Evolutionary conservation across 2,113 vertebrate genomes (phyloP).

Genomic region (Gambusia affinis): DNA sequence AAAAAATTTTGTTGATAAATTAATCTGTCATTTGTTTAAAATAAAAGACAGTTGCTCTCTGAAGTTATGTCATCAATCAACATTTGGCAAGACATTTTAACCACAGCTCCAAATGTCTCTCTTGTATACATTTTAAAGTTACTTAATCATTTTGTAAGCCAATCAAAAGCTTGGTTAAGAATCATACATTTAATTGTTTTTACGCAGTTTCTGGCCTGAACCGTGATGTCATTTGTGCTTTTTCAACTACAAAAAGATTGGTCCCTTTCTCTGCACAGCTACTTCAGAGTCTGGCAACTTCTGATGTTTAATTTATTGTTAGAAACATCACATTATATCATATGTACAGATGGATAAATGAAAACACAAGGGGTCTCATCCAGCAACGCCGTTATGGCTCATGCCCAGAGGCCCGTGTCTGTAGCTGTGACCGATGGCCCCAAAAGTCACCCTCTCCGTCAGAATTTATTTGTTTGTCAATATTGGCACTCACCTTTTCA

Average conservation of each 20-base stretch:
- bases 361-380: slow-evolving; percentile 49
- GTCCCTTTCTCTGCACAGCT: background rate
- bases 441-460: slow-evolving; percentile 71
- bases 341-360: slow-evolving; percentile 16
- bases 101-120: background rate
- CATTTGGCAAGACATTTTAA: no score
- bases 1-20: background rate
- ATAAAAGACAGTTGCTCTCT: background rate
- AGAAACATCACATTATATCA: slow-evolving; percentile 18
- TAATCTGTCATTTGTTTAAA: background rate
- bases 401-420: slow-evolving; percentile 60
- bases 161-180: background rate
- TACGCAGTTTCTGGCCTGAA: background rate
- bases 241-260: background rate
- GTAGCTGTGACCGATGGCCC: slow-evolving; percentile 71
- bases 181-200: background rate
- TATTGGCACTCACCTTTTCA: slow-evolving; percentile 80
- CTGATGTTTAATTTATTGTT: slow-evolving; percentile 1
- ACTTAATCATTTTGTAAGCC: background rate
- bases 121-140: no score
- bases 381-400: slow-evolving; percentile 51
- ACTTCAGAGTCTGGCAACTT: background rate
- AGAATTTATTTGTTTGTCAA: slow-evolving; percentile 84
- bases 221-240: background rate
- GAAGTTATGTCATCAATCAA: background rate